Evolutionary conservation across 2,888 invertebrate genomes (phyloP).

Genomic region (Plemyria rubiginata): DNA sequence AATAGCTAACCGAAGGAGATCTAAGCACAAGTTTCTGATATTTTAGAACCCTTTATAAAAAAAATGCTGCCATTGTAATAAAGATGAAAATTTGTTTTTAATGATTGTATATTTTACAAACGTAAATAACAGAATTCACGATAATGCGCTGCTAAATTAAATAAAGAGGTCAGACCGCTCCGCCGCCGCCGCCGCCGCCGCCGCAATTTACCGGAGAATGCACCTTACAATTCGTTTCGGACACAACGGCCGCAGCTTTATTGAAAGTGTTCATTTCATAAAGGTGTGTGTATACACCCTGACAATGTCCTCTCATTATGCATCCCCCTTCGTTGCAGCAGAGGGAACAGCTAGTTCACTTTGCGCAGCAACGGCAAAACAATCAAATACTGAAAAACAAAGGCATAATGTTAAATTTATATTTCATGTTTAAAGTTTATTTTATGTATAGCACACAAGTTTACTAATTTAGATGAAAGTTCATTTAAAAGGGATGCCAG

Average conservation of each 20-base stretch:
- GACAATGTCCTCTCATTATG: conserved; percentile 33
- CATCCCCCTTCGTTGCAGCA: conserved; percentile 13
- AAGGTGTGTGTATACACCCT: conserved; percentile 35
- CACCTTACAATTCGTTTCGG: conserved; percentile 14
- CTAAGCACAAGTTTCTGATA: not conserved
- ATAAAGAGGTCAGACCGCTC: conserved; percentile 7
- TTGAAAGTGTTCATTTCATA: conserved; percentile 34
- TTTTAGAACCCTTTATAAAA: too few relatives aligned
- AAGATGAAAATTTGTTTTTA: not conserved
- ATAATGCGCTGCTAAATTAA: conserved; percentile 12
- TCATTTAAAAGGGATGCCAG: too few relatives aligned
- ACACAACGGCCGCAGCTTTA: conserved; percentile 24
- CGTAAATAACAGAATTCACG: not conserved
- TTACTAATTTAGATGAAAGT: too few relatives aligned
- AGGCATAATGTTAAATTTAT: too few relatives aligned
- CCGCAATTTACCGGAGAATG: conserved; percentile 10
- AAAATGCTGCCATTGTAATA: not conserved
- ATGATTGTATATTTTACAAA: not conserved
- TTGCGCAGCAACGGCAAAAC: not conserved
- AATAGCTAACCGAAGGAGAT: not conserved
- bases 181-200: too few relatives aligned
- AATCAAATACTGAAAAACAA: too few relatives aligned
- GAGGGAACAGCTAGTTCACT: conserved; percentile 15
- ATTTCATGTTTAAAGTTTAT: too few relatives aligned
- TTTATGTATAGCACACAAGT: too few relatives aligned